These are phyloP conservation scores for Bubo bubo DNA, from an alignment of 2,113 vertebrate species.

Conservation along the genomic window DNA sequence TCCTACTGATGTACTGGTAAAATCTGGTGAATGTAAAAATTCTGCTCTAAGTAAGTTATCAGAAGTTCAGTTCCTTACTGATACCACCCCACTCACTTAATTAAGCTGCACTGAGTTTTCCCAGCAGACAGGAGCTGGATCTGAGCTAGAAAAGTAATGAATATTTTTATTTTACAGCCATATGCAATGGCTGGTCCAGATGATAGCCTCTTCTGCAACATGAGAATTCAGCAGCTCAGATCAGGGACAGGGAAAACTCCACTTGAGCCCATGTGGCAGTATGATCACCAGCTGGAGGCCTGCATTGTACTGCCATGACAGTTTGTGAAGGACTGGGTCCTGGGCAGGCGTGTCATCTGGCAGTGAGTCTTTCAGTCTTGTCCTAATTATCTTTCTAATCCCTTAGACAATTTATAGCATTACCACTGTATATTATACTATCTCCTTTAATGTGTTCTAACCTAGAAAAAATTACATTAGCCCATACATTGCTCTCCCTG, in stretches of 20 bases:
- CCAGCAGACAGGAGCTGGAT: not conserved
- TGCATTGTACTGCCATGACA: not conserved
- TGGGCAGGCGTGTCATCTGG: not conserved
- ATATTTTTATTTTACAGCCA: not conserved
- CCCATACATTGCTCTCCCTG: not conserved
- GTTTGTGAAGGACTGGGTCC: not conserved
- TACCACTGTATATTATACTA: not conserved
- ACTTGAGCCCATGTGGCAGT: not conserved
- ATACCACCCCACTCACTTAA: not conserved
- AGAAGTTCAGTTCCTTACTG: not conserved
- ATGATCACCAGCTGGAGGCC: not conserved
- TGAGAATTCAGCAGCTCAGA: not conserved
- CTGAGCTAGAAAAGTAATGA: not conserved
- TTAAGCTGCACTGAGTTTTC: not conserved
- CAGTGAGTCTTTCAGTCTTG: not conserved
- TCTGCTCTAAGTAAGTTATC: not conserved
- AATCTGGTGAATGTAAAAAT: not conserved
- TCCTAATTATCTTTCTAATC: not conserved
- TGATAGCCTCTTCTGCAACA: not conserved
- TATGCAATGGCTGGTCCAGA: not conserved
- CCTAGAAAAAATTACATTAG: not conserved
- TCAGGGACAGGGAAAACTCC: not conserved
- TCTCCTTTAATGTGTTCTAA: not conserved
- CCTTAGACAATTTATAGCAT: not conserved
- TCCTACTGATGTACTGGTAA: rapidly evolving